Evolutionary conservation across 2,888 invertebrate species (phyloP), one percentile per base, ranked within the genome.

Genomic region (Hedychridium roseum): DNA sequence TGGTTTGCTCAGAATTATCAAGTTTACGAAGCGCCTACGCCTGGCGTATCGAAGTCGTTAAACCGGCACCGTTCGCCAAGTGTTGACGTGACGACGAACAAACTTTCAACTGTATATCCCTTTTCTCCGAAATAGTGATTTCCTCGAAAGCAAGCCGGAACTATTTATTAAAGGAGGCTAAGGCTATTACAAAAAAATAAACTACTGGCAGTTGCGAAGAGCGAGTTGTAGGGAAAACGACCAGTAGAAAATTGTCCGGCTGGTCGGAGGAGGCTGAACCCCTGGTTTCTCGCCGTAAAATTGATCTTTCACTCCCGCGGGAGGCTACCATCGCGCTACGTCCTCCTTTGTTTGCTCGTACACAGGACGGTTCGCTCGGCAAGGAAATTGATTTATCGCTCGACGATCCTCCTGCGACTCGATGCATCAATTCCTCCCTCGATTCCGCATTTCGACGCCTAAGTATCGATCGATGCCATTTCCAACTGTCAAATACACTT

Each of bases 321-420:
- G 17, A 17, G 14, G n/a, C 14, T 14, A 4, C 12, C 6, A 9
- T 18, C 18, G 30, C 16, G 23, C n/a, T 7, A 28, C 17, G 14
- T 18, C 9, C 26, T 27, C 23, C 36, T 36, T 43, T 43, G 43
- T 37, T 56, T 48, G 50, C 45, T 47, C 32, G 42, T 54, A 41
- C 45, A 54, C 55, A 50, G 47, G 53, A 51, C 35, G 43, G n/a
- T n/a, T 37, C 57, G 51, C 53, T 54, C 53, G 53, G 50, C 54
- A 54, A 44, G 56, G 44, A 58, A 61, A 61, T 56, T 56, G 56
- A 58, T 58, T 61, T 61, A 58, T 61, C 54, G 54, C 38, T 36
- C 44, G 43, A 26, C 34, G 50, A 50, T 50, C 44, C 43, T 30
- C 14, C 4, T 9, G n/a, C 39, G 16, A 16, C 43, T 35, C 39